Base-by-base conservation (phyloP, 2,797 vertebrate genomes). In the Ciconia nigra region DNA sequence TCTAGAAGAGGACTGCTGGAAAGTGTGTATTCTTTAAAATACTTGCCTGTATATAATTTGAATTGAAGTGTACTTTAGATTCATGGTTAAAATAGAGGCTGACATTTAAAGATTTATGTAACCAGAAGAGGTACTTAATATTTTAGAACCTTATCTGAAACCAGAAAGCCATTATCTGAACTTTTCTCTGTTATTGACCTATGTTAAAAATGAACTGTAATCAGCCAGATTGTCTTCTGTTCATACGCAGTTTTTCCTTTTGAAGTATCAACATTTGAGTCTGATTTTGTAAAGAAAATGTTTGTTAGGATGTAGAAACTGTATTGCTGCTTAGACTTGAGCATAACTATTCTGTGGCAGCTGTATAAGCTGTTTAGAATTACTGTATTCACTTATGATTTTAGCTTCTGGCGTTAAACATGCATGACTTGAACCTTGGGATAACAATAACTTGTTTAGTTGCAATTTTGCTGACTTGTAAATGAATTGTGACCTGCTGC, bases 381-480 rank as follows among this genome's bases (percentile, higher is more conserved):
- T 55, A 39, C 80, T 82, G 66, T 67, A 0, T 89, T 90, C 88
- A 59, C 65, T 51, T 83, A 31, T 0, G 54, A 57, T 73, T 87
- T 81, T n/a, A 93, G 91, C 69, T 94, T 47, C 79, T 91, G 96
- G 42, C 2, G 37, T 96, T 95, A 90, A 96, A 88, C 90, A 82
- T 94, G 94, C 94, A 76, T 95, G 96, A 93, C 85, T 94, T 88
- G 95, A 96, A 95, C 93, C 87, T 77, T 90, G 96, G 96, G 77
- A 89, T 84, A 82, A 91, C 94, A 93, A 51, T 82, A 61, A 90
- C 90, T 87, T 39, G 90, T 93, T 94, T 58, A 91, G 91, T 84
- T 88, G 94, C 69, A 85, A 0, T 95, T 95, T 81, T 83, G 96
- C 95, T 96, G 96, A 93, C 93, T 94, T 42, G 84, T 78, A 57